Evolutionary conservation across 2,888 invertebrate genomes (phyloP).

Genomic region (Protophormia terraenovae): DNA sequence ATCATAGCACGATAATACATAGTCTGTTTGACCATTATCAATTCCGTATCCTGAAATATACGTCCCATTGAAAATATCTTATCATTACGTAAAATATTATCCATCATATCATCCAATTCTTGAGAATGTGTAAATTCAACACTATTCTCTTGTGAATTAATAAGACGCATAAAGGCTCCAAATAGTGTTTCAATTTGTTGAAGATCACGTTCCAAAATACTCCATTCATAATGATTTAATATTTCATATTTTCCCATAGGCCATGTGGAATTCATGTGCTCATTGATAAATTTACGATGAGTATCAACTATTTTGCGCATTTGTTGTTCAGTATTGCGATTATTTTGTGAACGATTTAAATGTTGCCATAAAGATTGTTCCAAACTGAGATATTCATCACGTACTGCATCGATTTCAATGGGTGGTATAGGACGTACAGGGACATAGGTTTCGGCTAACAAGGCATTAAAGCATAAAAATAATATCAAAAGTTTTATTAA

Average conservation of each 20-base stretch:
- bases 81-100: slow-evolving; percentile 85
- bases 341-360: slow-evolving; percentile 72
- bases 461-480: background rate
- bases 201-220: slow-evolving; percentile 84
- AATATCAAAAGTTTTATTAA: background rate
- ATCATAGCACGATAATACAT: slow-evolving; percentile 85
- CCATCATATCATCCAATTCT: slow-evolving; percentile 85
- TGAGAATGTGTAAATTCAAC: slow-evolving; percentile 81
- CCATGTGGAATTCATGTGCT: slow-evolving; percentile 72
- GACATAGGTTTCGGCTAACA: background rate
- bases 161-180: slow-evolving; percentile 82
- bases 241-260: slow-evolving; percentile 74
- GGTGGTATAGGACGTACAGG: background rate
- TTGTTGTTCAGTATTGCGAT: slow-evolving; percentile 73
- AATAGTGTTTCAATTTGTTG: slow-evolving; percentile 86
- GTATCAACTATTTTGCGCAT: slow-evolving; percentile 78
- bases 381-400: slow-evolving; percentile 83
- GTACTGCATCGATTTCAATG: slow-evolving; percentile 83
- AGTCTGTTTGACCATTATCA: slow-evolving; percentile 85
- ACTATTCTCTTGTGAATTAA: slow-evolving; percentile 71
- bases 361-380: slow-evolving; percentile 81
- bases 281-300: slow-evolving; percentile 75
- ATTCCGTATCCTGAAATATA: slow-evolving; percentile 84
- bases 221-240: slow-evolving; percentile 85
- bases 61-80: slow-evolving; percentile 82